Percentiles rank a stretch among this genome's conserved stretches.
Evolutionary conservation across 2,113 vertebrate genomes (phyloP).

Genomic region (Ramphastos sulfuratus): DNA sequence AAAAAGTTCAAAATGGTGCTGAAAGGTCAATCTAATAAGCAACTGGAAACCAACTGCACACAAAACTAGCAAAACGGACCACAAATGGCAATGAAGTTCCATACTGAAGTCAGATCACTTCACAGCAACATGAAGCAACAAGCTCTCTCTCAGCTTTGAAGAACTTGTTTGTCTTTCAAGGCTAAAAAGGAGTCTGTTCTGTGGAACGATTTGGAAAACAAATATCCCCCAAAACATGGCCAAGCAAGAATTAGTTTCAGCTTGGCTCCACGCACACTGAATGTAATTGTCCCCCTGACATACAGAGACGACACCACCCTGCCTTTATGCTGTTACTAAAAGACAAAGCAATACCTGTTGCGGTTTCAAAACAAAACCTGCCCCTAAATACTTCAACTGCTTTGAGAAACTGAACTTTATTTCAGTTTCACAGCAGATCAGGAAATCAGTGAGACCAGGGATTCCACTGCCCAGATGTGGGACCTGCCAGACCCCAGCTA

Average conservation of each 20-base stretch:
- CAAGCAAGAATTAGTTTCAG: neutral
- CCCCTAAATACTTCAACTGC: neutral
- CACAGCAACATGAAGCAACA: neutral
- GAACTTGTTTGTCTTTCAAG: neutral
- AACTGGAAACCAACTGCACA: neutral
- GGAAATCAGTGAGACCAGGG: neutral
- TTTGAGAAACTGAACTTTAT: neutral
- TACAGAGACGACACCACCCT: fast-evolving
- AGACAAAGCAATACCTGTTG: neutral
- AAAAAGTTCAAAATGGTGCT: neutral
- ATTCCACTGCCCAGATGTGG: neutral
- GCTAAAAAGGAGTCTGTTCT: neutral
- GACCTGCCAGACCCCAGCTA: neutral
- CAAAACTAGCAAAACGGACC: neutral
- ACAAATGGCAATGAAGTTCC: neutral
- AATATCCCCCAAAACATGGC: neutral
- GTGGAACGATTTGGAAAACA: neutral
- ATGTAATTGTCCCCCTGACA: neutral
- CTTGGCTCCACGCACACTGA: neutral
- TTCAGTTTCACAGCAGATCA: neutral
- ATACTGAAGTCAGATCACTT: neutral
- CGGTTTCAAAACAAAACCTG: neutral
- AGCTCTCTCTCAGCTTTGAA: neutral
- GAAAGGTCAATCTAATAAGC: neutral
- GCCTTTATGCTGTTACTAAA: neutral